A percentile compares a stretch with the other conserved stretches of the same genome.
These are phyloP conservation scores for Volucella inanis DNA, from an alignment of 2,888 invertebrate species.

Conservation along the genomic window DNA sequence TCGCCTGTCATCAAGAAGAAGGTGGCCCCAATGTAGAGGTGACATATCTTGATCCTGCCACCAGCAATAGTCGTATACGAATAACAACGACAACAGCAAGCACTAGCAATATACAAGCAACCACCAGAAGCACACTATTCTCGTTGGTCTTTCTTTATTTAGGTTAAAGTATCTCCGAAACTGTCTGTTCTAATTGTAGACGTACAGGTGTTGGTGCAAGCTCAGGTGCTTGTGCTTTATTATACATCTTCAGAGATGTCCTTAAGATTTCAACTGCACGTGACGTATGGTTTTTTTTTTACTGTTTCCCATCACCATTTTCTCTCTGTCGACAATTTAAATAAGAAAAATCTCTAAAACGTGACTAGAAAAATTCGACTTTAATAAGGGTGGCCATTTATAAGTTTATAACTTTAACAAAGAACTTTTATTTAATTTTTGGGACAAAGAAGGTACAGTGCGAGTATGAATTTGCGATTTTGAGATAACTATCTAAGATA, in stretches of 20 bases:
- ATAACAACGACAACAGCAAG: too few relatives aligned
- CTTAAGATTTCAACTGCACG: constrained; percentile 63
- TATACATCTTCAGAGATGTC: constrained; percentile 58
- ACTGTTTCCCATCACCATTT: not conserved
- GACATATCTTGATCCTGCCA: constrained; percentile 66
- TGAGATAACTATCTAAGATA: too few relatives aligned
- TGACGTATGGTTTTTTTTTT: constrained; percentile 31
- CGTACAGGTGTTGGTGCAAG: not conserved
- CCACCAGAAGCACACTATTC: not conserved
- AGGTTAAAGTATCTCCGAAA: constrained; percentile 68
- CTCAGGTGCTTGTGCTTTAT: not conserved
- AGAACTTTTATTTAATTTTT: too few relatives aligned
- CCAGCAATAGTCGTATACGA: constrained; percentile 17
- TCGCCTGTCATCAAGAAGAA: constrained; percentile 49
- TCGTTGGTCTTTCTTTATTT: constrained; percentile 16
- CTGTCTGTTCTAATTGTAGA: constrained; percentile 67
- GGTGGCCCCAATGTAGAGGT: constrained; percentile 56
- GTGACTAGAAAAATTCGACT: constrained; percentile 7
- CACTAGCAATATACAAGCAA: too few relatives aligned
- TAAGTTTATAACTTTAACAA: too few relatives aligned
- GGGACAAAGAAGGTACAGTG: too few relatives aligned
- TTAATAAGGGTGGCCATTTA: too few relatives aligned
- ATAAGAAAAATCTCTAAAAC: constrained; percentile 41
- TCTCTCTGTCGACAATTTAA: constrained; percentile 44
- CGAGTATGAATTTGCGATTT: too few relatives aligned